These are phyloP conservation scores for Nyctibius grandis DNA, from an alignment of 2,797 vertebrate genomes.

Conservation along the genomic window DNA sequence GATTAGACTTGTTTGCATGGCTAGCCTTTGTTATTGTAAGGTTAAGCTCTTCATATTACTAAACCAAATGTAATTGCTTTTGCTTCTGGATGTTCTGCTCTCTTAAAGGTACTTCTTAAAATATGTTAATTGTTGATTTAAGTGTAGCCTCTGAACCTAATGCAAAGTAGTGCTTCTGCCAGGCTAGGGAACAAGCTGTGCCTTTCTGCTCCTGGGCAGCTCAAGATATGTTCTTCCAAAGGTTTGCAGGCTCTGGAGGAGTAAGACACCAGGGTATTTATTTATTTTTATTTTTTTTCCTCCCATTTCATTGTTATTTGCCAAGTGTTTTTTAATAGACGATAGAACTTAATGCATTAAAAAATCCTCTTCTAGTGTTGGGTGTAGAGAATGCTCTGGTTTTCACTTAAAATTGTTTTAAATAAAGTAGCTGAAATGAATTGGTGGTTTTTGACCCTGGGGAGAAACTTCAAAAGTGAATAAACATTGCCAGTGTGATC, in stretches of 20 bases:
- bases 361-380: neutral
- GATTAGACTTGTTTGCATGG: neutral
- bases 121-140: neutral
- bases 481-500: neutral
- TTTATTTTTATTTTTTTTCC: neutral
- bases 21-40: neutral
- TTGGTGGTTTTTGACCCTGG: neutral
- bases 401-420: neutral
- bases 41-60: neutral
- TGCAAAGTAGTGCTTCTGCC: neutral
- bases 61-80: neutral
- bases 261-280: neutral
- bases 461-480: neutral
- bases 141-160: neutral
- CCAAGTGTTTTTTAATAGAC: neutral
- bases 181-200: neutral
- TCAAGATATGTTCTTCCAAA: accelerated
- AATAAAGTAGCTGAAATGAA: constrained; percentile 10
- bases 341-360: neutral
- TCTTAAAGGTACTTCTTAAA: neutral
- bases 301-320: neutral
- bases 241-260: neutral
- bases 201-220: neutral
- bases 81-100: neutral
- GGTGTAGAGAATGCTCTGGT: neutral